These are phyloP conservation scores for Tyto alba DNA, from an alignment of 2,113 vertebrate species.

Conservation along the genomic window DNA sequence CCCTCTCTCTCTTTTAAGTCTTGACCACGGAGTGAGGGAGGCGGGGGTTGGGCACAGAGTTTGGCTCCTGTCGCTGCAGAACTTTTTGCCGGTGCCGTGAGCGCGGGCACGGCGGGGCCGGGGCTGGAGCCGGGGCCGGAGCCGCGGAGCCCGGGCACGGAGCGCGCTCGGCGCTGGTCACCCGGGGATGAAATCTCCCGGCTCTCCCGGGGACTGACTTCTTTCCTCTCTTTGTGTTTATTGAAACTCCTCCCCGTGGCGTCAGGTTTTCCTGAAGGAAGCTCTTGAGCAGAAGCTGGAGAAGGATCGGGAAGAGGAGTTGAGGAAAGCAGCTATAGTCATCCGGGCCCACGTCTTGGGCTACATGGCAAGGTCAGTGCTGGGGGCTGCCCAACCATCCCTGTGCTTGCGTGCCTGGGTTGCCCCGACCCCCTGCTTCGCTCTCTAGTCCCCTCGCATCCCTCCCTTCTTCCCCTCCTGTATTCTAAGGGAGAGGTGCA, in stretches of 20 bases:
- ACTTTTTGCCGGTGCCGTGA: not conserved
- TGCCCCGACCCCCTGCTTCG: not conserved
- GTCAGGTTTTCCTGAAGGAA: conserved; percentile 93
- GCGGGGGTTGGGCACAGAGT: conserved; percentile 19
- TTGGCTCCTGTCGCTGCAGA: not conserved
- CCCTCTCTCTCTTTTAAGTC: conserved; percentile 46
- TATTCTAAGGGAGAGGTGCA: not conserved
- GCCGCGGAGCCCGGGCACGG: not conserved
- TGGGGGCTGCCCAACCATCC: conserved; percentile 16
- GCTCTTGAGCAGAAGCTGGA: conserved; percentile 92
- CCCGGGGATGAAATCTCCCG: conserved; percentile 21
- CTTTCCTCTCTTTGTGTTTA: conserved; percentile 72
- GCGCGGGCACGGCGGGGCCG: not conserved
- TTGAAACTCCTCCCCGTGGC: conserved; percentile 62
- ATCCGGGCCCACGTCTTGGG: conserved; percentile 91
- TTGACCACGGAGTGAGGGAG: conserved; percentile 44
- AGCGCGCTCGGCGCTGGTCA: not conserved
- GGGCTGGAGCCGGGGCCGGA: not conserved
- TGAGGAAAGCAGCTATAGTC: conserved; percentile 85
- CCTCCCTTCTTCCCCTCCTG: not conserved
- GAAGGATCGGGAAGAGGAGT: conserved; percentile 85
- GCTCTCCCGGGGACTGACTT: conserved; percentile 56
- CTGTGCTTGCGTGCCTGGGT: not conserved
- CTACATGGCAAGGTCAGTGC: conserved; percentile 91
- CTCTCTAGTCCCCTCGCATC: not conserved